Evolutionary conservation across 37 sponge, comb jelly and placozoan genomes (phyloP), one percentile per base, ranked within the genome.

Genomic region (Halisarca cf. caerulea): DNA sequence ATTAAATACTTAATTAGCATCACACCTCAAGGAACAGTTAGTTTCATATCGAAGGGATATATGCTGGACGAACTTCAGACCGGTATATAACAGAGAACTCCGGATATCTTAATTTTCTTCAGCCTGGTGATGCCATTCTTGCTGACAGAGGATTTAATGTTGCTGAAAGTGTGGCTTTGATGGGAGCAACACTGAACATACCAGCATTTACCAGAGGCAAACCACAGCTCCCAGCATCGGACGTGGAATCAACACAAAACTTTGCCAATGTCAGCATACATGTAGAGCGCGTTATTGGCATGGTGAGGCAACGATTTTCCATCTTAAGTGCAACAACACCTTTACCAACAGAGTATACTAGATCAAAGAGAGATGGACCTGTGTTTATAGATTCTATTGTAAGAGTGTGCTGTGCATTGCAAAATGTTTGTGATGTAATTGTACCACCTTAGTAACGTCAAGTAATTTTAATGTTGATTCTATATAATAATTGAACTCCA

Each of bases 401-500:
- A 18, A 80, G 40, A n/a, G 86, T 85, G 33, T 89, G 90, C 73
- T 85, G 82, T 85, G 66, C 86, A 33, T 60, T 90, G 40, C 53
- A 74, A 36, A 90, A 90, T 81, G 79, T 85, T 40, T 71, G 78
- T 81, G 78, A 69, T 6, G 77, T 54, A 20, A 39, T 89, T 25
- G 82, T 89, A 6, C 88, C 88, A 4, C 35, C 30, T 58, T 9
- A 74, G 17, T 74, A 17, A 74, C 17, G 57, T 55, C 17, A 55
- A 55, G 57, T 55, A 55, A 17, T 17, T 20, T 55, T 55, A 55
- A n/a, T n/a, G n/a, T n/a, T n/a, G n/a, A n/a, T n/a, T 55, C 57
- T 20, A 11, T 55, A 20, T 11, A 20, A 55, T 17, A 55, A 20
- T 55, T 55, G 17, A 11, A 55, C 57, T 20, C 57, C 11, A 20